A percentile compares a stretch with the other conserved stretches of the same genome.
Evolutionary conservation across 2,888 invertebrate genomes (phyloP).

Genomic region (Himalopsyche anomala): DNA sequence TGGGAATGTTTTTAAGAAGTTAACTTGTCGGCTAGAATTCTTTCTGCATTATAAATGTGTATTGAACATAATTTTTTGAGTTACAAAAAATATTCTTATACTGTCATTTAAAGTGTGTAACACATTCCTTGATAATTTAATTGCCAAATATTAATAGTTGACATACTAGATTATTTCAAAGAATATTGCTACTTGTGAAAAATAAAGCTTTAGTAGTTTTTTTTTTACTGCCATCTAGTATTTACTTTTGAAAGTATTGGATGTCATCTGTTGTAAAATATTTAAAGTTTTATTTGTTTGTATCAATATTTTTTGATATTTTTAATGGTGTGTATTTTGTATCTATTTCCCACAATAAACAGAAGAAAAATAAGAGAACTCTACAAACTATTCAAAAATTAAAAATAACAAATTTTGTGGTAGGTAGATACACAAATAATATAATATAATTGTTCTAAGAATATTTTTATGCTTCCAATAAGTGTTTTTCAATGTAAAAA

Average conservation of each 20-base stretch:
- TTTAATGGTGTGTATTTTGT: neutral
- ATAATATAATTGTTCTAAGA: constrained; percentile 26
- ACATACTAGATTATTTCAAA: neutral
- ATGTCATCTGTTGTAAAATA: neutral
- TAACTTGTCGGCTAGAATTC: neutral
- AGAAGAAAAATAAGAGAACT: neutral
- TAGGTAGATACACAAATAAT: neutral
- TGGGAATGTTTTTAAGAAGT: neutral
- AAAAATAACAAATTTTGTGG: neutral
- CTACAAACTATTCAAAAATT: neutral
- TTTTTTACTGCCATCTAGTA: neutral
- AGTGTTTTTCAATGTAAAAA: constrained; percentile 1
- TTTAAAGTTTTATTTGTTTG: neutral
- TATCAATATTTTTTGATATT: neutral
- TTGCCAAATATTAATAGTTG: constrained; percentile 19
- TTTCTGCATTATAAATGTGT: constrained; percentile 5
- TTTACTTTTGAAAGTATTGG: neutral
- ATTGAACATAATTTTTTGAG: neutral
- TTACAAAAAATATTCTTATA: constrained; percentile 23
- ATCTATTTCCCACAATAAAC: constrained; percentile 4
- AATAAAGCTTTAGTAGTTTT: neutral
- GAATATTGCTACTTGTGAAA: neutral
- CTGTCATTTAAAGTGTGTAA: constrained; percentile 16
- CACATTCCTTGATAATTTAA: constrained; percentile 16
- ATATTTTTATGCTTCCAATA: constrained; percentile 21